Conservation (phyloP, 2,113 vertebrate genomes). For the Dicrurus megarhynchus region DNA sequence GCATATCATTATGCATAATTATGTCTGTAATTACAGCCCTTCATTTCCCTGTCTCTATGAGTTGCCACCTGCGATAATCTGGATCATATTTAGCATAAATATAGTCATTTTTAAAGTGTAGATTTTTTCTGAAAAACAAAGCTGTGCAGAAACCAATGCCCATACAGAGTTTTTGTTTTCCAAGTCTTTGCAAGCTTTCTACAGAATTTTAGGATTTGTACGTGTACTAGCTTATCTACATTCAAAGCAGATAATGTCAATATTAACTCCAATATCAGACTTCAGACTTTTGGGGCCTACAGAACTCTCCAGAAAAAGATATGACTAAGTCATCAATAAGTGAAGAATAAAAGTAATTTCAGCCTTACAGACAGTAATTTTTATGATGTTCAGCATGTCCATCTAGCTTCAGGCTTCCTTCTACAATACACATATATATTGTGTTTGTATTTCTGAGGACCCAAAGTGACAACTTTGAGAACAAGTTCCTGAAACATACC, state of each 20-base stretch:
- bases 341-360: neutral
- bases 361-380: neutral
- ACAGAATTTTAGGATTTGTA: neutral
- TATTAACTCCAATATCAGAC: neutral
- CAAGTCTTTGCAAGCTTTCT: neutral
- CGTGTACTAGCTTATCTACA: neutral
- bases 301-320: neutral
- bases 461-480: neutral
- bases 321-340: neutral
- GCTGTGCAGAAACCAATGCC: neutral
- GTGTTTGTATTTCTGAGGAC: neutral
- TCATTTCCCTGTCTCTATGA: constrained; percentile 1
- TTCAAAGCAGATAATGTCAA: neutral
- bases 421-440: neutral
- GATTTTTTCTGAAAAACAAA: neutral
- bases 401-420: neutral
- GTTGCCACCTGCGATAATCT: constrained; percentile 3
- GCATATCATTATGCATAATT: constrained; percentile 49
- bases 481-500: neutral
- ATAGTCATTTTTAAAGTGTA: neutral
- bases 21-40: constrained; percentile 44
- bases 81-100: neutral
- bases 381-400: neutral
- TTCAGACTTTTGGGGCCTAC: neutral
- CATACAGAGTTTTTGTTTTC: neutral